Percentiles rank a stretch among this genome's conserved stretches.
These are phyloP conservation scores for Chaenogobius annularis DNA, from an alignment of 2,113 vertebrate species.

Conservation along the genomic window DNA sequence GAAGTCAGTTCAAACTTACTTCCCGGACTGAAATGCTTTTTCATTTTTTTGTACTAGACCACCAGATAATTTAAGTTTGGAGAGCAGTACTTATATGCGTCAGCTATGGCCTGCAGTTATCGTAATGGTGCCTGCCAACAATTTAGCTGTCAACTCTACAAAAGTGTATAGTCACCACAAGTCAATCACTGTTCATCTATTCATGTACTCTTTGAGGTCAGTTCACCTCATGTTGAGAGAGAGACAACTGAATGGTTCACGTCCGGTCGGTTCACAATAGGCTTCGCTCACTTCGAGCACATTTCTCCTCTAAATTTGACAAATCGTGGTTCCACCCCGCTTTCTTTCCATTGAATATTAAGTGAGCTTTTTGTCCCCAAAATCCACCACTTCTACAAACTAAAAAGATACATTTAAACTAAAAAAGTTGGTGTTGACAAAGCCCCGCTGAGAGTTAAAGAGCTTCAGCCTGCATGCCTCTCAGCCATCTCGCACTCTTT, in stretches of 20 bases:
- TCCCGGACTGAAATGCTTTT: too few species aligned
- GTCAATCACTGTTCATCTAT: neutral
- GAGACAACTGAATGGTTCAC: neutral
- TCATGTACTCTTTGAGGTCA: neutral
- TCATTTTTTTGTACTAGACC: neutral
- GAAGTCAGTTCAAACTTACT: too few species aligned
- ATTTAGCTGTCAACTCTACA: neutral
- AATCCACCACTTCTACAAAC: conserved; percentile 1
- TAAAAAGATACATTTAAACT: neutral
- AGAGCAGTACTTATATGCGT: neutral
- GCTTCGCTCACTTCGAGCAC: neutral
- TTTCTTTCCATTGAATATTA: conserved; percentile 15
- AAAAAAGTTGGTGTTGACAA: conserved; percentile 30
- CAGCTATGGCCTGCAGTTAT: neutral
- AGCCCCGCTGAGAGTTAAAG: conserved; percentile 20
- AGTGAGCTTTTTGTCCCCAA: conserved; percentile 7
- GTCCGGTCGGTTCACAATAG: neutral
- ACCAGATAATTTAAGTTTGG: neutral
- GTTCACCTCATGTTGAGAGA: neutral
- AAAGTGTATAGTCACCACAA: too few species aligned
- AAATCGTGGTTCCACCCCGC: neutral
- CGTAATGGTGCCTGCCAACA: neutral
- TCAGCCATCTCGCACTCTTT: conserved; percentile 23
- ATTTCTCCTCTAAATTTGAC: neutral
- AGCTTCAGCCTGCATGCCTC: conserved; percentile 3